Evolutionary conservation across 2,888 invertebrate genomes (phyloP).

Genomic region (Drosophila basisetae): DNA sequence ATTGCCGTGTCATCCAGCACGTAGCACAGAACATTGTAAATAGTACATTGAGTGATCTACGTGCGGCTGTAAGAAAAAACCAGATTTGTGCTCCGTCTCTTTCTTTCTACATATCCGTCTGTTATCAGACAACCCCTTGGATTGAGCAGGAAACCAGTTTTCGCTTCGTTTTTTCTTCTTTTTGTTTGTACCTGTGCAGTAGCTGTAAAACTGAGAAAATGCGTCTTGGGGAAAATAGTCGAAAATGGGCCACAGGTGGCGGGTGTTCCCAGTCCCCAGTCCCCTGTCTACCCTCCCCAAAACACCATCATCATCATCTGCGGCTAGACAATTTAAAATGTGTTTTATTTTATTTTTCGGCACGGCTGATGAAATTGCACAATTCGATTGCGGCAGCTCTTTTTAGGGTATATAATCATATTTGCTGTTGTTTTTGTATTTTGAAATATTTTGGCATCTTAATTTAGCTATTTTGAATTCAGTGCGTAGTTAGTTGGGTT

Average conservation of each 20-base stretch:
- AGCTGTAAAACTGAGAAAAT: constrained; percentile 44
- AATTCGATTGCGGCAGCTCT: constrained; percentile 54
- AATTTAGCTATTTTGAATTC: constrained; percentile 46
- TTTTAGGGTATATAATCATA: constrained; percentile 12
- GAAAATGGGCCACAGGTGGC: constrained; percentile 30
- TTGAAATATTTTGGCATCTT: constrained; percentile 44
- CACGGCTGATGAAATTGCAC: constrained; percentile 74
- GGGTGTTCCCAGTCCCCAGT: neutral
- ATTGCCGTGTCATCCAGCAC: constrained; percentile 71
- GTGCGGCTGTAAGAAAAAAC: constrained; percentile 48
- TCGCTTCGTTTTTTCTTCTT: constrained; percentile 19
- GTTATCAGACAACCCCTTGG: constrained; percentile 50
- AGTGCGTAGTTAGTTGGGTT: constrained; percentile 58
- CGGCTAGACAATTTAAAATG: constrained; percentile 18
- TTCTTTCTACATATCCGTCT: neutral
- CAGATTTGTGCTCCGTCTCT: constrained; percentile 5
- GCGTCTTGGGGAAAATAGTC: constrained; percentile 57
- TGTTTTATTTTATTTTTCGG: constrained; percentile 30
- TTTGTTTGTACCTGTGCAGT: constrained; percentile 70
- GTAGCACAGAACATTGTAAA: constrained; percentile 56
- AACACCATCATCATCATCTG: neutral
- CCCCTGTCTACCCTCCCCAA: neutral
- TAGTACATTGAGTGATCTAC: constrained; percentile 51
- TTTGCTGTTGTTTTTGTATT: constrained; percentile 3
- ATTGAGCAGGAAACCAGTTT: constrained; percentile 50